A percentile compares a stretch with the other conserved stretches of the same genome.
Conservation (phyloP, 2,113 vertebrate genomes). For the Aptenodytes patagonicus region DNA sequence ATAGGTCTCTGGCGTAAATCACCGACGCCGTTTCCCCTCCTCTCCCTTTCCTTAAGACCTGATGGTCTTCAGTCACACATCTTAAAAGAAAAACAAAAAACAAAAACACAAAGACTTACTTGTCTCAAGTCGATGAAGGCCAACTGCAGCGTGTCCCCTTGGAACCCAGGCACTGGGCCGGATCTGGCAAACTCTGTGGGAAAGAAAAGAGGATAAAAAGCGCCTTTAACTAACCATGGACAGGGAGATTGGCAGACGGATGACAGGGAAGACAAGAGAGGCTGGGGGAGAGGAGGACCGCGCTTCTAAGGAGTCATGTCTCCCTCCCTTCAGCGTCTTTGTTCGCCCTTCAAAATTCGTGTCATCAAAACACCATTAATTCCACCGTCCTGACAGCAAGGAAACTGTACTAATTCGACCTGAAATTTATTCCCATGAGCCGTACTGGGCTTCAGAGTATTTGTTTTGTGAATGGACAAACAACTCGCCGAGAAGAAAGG, state of each 20-base stretch:
- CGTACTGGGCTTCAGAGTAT: conserved; percentile 77
- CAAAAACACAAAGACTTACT: conserved; percentile 98
- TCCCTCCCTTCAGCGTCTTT: conserved; percentile 84
- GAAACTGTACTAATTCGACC: conserved; percentile 88
- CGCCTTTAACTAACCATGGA: conserved; percentile 93
- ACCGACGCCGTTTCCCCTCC: conserved; percentile 68
- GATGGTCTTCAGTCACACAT: conserved; percentile 88
- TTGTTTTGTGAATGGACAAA: conserved; percentile 86
- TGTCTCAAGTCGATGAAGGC: conserved; percentile 99
- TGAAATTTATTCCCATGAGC: conserved; percentile 89
- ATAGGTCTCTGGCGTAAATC: conserved; percentile 77
- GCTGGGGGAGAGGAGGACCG: conserved; percentile 83
- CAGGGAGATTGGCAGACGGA: conserved; percentile 99
- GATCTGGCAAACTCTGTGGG: conserved; percentile 99
- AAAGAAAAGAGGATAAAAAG: conserved; percentile 97
- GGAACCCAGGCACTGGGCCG: conserved; percentile 99
- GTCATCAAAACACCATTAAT: conserved; percentile 96
- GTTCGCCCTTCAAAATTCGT: conserved; percentile 87
- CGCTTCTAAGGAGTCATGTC: conserved; percentile 90
- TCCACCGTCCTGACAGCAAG: conserved; percentile 88
- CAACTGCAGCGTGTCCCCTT: conserved; percentile 99
- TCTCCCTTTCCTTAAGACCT: conserved; percentile 80
- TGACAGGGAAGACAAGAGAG: conserved; percentile 94
- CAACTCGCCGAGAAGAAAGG: conserved; percentile 78
- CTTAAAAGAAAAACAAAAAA: conserved; percentile 85